Conservation (phyloP, 2,113 vertebrate genomes). For the Neopipo cinnamomea region DNA sequence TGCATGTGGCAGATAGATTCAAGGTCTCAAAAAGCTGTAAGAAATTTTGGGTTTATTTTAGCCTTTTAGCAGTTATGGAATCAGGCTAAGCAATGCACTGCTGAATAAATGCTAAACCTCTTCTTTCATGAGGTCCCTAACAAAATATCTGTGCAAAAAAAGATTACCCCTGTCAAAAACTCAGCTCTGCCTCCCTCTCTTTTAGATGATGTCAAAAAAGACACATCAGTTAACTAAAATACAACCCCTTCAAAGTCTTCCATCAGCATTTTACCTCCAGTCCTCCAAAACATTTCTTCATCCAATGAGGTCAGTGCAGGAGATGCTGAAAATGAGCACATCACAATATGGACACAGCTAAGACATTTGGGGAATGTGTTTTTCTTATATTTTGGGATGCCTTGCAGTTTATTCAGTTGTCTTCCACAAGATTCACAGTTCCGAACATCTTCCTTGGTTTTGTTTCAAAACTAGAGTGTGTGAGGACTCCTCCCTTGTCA, state of each 20-base stretch:
- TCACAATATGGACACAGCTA: neutral
- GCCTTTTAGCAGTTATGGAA: neutral
- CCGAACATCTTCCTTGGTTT: neutral
- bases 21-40: neutral
- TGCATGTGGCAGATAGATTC: neutral
- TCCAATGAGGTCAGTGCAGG: neutral
- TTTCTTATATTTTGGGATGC: neutral
- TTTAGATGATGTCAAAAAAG: neutral
- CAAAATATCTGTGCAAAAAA: neutral
- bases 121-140: neutral
- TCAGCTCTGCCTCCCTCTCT: neutral
- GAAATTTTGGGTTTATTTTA: neutral
- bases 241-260: neutral
- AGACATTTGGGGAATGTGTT: neutral
- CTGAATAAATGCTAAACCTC: neutral
- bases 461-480: neutral
- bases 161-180: neutral
- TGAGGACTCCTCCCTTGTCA: neutral
- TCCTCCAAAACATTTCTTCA: neutral
- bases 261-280: neutral
- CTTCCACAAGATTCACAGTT: neutral
- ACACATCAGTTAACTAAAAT: neutral
- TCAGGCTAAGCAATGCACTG: neutral
- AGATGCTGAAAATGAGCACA: neutral
- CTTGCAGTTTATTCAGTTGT: neutral